Evolutionary conservation across 2,888 invertebrate genomes (phyloP).

Genomic region (Oligia fasciuncula): DNA sequence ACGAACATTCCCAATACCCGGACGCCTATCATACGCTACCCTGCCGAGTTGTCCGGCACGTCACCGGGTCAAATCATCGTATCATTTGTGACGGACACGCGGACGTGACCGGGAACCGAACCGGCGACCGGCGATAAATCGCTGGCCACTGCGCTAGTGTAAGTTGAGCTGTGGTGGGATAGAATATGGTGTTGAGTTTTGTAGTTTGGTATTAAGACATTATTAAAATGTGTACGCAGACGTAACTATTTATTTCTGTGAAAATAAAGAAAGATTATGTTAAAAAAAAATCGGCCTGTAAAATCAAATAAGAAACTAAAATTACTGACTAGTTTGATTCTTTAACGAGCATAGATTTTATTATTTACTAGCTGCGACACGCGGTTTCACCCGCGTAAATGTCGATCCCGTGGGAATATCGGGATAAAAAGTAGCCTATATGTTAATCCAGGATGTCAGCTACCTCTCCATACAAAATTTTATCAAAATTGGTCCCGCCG

Average conservation of each 20-base stretch:
- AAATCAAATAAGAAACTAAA: neutral
- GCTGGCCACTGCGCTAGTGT: constrained; percentile 72
- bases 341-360: too few species aligned
- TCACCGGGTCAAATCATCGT: constrained; percentile 86
- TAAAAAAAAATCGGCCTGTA: neutral
- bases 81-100: constrained; percentile 85
- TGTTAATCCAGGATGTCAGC: too few species aligned
- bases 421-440: too few species aligned
- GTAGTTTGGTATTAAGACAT: neutral
- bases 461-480: too few species aligned
- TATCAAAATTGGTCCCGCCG: too few species aligned
- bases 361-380: too few species aligned
- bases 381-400: too few species aligned
- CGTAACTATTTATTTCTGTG: neutral
- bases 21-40: constrained; percentile 17
- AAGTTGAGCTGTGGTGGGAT: constrained; percentile 48
- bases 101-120: constrained; percentile 86
- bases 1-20: neutral
- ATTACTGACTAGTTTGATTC: too few species aligned
- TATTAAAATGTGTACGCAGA: neutral
- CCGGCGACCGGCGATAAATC: constrained; percentile 84
- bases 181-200: neutral
- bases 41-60: constrained; percentile 68
- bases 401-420: too few species aligned
- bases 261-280: neutral